phyloP scores from a whole-genome alignment of 2,113 vertebrate species.

The Notechis scutatus region DNA sequence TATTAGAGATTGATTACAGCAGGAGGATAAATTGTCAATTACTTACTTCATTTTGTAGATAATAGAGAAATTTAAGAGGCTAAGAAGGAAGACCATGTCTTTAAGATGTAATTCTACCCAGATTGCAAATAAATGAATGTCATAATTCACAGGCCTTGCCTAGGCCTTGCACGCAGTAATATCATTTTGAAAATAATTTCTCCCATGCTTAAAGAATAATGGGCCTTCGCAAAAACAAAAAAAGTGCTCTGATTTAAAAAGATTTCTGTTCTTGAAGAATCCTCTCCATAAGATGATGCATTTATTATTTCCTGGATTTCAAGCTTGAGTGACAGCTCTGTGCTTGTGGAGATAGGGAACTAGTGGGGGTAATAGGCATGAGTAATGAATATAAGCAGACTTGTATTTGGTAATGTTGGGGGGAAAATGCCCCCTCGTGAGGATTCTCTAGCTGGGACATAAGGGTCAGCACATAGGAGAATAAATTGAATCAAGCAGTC shows the following conservation, averaged over 20 bases:
- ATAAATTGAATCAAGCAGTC: no score
- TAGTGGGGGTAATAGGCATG: neutral
- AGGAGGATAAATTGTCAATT: slow-evolving; percentile 59
- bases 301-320: neutral
- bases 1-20: slow-evolving; percentile 41
- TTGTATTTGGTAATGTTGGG: neutral
- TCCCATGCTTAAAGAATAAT: slow-evolving; percentile 21
- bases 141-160: slow-evolving; percentile 26
- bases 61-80: slow-evolving; percentile 7
- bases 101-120: slow-evolving; percentile 40
- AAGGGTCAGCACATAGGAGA: no score
- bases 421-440: no score
- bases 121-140: slow-evolving; percentile 30
- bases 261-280: slow-evolving; percentile 37
- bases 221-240: slow-evolving; percentile 31
- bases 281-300: slow-evolving; percentile 19
- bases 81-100: slow-evolving; percentile 12
- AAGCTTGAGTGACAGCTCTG: neutral
- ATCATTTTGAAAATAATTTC: slow-evolving; percentile 34
- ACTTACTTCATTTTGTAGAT: slow-evolving; percentile 41
- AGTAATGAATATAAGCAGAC: neutral
- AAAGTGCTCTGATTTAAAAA: slow-evolving; percentile 38
- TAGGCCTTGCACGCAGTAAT: neutral
- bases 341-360: neutral
- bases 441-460: no score